Base-by-base conservation (phyloP, 1,140 invertebrate genomes). In the Lethocerus indicus region DNA sequence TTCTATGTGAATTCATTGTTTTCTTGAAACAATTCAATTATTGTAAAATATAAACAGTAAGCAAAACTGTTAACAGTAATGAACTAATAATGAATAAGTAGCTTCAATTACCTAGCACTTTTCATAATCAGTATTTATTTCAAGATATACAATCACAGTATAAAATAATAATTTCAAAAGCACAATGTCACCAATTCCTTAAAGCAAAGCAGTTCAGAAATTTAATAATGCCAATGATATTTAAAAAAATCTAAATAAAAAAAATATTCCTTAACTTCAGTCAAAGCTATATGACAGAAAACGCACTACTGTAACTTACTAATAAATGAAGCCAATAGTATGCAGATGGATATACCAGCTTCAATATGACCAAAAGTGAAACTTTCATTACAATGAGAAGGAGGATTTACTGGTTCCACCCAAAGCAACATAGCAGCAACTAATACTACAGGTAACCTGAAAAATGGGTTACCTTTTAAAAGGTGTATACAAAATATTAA, bases 261-360 rank as follows among this genome's bases (percentile, higher is more conserved):
- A 9, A 32, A 9, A 32, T 9, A 32, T 32, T 9, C 9, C 9
- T 32, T 9, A 32, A 32, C n/a, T 32, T 9, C 9, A 9, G 9
- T 32, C 9, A 32, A 32, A 32, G n/a, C n/a, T 32, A 9, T 9
- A 9, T 9, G 29, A 9, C 9, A 9, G 9, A 42, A 13, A 24
- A 23, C 23, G 26, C 23, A 24, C n/a, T 24, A 42, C n/a, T 24
- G 36, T 40, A 52, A 63, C 63, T 60, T 65, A 80, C 77, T 73
- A 56, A 82, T 69, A 55, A 83, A 79, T 50, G 74, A 78, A 58
- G 80, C 69, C 40, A 78, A 63, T 20, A 83, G 64, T 25, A 83
- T 60, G 40, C 75, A 69, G 21, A 79, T 71, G 1, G 76, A 67
- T n/a, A 78, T 66, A 5, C 76, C 72, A 1, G 78, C 79, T 69